phyloP scores from a whole-genome alignment of 2,113 vertebrate species.

The Barnardius zonarius region DNA sequence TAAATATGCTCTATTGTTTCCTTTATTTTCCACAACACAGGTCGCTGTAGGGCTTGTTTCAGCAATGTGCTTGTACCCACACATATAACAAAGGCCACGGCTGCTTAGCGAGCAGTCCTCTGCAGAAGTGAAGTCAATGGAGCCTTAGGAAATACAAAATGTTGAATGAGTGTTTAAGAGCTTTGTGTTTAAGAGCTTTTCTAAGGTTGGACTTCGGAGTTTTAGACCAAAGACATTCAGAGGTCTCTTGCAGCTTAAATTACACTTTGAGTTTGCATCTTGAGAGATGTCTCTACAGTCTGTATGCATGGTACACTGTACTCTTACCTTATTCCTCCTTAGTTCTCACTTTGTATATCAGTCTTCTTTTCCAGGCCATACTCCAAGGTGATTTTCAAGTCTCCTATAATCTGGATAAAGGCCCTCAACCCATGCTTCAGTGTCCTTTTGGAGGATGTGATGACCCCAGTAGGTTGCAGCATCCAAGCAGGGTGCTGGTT shows the following conservation, averaged over 20 bases:
- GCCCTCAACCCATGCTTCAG: not conserved
- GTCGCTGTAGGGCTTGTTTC: not conserved
- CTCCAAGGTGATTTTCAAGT: not conserved
- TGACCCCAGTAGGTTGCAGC: not conserved
- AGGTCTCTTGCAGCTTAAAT: not conserved
- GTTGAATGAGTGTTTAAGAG: not conserved
- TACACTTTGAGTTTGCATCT: not conserved
- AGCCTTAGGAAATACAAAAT: not conserved
- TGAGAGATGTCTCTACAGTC: not conserved
- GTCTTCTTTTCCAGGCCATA: not conserved
- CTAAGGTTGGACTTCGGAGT: not conserved
- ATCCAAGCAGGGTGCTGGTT: not conserved
- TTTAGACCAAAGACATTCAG: not conserved
- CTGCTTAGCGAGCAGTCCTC: not conserved
- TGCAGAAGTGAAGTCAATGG: not conserved
- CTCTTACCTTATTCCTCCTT: not conserved
- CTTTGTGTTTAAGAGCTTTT: not conserved
- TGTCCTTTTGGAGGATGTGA: not conserved
- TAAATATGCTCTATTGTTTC: not conserved
- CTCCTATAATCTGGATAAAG: not conserved
- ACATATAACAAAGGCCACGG: not conserved
- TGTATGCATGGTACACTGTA: rapidly evolving
- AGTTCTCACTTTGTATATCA: not conserved
- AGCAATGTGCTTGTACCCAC: not conserved
- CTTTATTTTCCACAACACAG: not conserved